Evolutionary conservation across 2,113 vertebrate genomes (phyloP).

Genomic region (Triplophysa tibetana): DNA sequence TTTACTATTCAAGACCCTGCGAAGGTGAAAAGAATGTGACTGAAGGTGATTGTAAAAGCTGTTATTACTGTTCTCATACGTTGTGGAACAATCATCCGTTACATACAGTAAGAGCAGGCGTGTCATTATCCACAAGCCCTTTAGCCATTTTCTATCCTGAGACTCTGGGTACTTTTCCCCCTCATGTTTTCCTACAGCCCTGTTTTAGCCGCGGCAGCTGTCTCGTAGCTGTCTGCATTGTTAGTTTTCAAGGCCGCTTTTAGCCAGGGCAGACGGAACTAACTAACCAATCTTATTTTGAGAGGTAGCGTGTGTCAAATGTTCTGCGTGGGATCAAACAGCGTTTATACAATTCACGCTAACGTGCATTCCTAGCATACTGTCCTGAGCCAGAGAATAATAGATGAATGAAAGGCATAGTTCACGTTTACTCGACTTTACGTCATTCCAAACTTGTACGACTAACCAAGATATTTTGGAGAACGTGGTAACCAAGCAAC

Average conservation of each 20-base stretch:
- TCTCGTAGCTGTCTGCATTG: conserved; percentile 21
- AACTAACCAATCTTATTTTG: conserved; percentile 21
- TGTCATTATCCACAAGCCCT: conserved; percentile 38
- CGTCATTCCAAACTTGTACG: no score
- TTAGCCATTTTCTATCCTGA: conserved; percentile 27
- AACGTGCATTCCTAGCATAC: conserved; percentile 34
- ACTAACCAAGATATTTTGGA: no score
- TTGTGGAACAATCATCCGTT: conserved; percentile 6
- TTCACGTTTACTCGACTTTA: no score
- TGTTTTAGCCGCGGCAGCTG: conserved; percentile 46
- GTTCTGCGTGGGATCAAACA: conserved; percentile 2
- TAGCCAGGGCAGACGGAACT: conserved; percentile 29
- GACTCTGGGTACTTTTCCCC: conserved; percentile 12
- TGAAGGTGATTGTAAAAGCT: conserved; percentile 19
- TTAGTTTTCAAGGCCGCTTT: conserved; percentile 31
- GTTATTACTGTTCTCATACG: conserved; percentile 50
- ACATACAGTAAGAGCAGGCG: conserved; percentile 22
- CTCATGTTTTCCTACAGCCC: conserved; percentile 6
- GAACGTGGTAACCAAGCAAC: no score
- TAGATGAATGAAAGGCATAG: no score
- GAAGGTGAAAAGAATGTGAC: conserved; percentile 34
- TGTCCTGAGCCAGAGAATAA: not conserved
- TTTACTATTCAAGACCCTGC: conserved; percentile 39
- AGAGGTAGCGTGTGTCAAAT: not conserved
- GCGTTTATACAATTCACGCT: not conserved